Evolutionary conservation across 2,888 invertebrate genomes (phyloP), one percentile per base, ranked within the genome.

Genomic region (Oxyscelio sp.): DNA sequence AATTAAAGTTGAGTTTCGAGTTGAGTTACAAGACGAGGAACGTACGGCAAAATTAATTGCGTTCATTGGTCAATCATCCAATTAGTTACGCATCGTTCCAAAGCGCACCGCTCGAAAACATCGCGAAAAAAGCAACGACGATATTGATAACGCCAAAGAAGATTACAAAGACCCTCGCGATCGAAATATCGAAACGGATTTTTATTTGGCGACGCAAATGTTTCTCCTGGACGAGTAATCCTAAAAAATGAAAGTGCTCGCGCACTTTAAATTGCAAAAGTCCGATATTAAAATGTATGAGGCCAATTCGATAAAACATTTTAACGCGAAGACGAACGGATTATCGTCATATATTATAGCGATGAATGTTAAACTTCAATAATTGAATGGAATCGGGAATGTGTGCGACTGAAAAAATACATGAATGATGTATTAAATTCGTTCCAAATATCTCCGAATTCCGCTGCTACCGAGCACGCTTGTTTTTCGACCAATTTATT

Each of bases 31-130:
- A 38, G 56, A 45, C 43, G 58, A 63, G 38, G 21, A 45, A n/a
- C n/a, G n/a, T n/a, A 9, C 38, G 24, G 11, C 17, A 48, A 65
- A 75, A 75, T 58, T 75, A 58, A 65, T 75, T 58, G 34, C 48
- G 45, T 65, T 75, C 63, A 45, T 40, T 45, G 63, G 63, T 63
- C 63, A 74, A 73, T 61, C 40, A 6, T 68, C 9, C 24, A 15
- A 48, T 34, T 48, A 17, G 38, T 38, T 58, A 6, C 38, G 21
- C 13, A 2, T 8, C 13, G 50, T 4, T 27, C 27, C 11, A 11
- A 11, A n/a, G n/a, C 40, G n/a, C n/a, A n/a, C n/a, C n/a, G n/a
- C n/a, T n/a, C n/a, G n/a, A n/a, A n/a, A n/a, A n/a, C n/a, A n/a
- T n/a, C n/a, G n/a, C n/a, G n/a, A 40, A 27, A 27, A 27, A 27